Percentiles rank a stretch among this genome's conserved stretches.
Conservation (phyloP, 2,797 vertebrate species). For the Harpagifer antarcticus region DNA sequence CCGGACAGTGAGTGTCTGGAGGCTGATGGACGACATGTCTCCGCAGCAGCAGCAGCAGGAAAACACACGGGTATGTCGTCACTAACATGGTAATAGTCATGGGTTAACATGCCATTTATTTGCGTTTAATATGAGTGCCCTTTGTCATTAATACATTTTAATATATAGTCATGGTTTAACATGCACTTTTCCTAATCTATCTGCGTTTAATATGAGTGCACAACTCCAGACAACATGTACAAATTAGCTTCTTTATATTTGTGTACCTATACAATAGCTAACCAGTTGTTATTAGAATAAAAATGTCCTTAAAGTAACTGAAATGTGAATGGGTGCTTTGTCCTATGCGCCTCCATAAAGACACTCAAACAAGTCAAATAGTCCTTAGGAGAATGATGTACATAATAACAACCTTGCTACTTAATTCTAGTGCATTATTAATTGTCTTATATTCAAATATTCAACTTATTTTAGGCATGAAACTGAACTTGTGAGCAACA, state of each 20-base stretch:
- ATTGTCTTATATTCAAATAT: too few species aligned
- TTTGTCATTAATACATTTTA: too few species aligned
- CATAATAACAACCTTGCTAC: neutral
- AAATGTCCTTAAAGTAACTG: neutral
- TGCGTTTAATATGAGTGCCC: neutral
- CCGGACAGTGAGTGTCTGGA: conserved; percentile 51
- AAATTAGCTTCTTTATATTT: neutral
- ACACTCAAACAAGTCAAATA: neutral
- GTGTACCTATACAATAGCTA: neutral
- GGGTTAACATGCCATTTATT: neutral
- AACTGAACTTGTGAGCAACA: too few species aligned
- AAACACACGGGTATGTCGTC: conserved; percentile 58
- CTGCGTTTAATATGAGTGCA: neutral
- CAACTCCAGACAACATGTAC: too few species aligned
- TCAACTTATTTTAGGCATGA: too few species aligned
- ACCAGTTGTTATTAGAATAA: neutral
- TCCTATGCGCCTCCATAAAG: neutral
- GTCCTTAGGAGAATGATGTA: neutral
- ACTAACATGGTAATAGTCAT: neutral
- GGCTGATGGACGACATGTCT: conserved; percentile 80
- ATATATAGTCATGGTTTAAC: too few species aligned
- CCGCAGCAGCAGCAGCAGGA: conserved; percentile 72
- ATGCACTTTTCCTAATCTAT: too few species aligned
- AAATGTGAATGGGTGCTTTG: neutral
- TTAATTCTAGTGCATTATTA: neutral